Evolutionary conservation across 2,888 invertebrate species (phyloP), one percentile per base, ranked within the genome.

Genomic region (Archips xylosteana): DNA sequence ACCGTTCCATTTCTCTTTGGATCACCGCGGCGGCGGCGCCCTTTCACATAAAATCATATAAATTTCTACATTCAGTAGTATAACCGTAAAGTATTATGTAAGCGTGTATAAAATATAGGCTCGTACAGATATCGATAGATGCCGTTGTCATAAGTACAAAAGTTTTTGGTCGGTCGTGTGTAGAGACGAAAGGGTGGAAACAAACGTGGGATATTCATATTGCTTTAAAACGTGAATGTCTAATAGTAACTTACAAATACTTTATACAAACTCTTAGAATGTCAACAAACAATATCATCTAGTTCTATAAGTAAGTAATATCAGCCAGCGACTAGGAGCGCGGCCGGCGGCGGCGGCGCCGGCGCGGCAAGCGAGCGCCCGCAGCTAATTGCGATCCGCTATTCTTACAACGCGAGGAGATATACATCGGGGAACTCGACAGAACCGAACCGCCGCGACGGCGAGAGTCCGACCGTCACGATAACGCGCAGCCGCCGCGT

Each of bases 281-380:
- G 62, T 73, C 68, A 73, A 73, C 72, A 73, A 73, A 73, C 72
- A 67, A 72, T 72, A 51, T 51, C 15, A 72, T 63, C 54, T 15
- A 47, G 15, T 2, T 63, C 72, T 73, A 72, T 68, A 36, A 61
- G 63, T 73, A 73, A 73, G 63, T 73, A 73, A 73, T 73, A 73
- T 73, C 72, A 73, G 72, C 68, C 66, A 54, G 71, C 71, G 72
- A 68, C 72, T 68, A 63, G 32, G 62, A 67, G 72, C 72, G 71
- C 45, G 71, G 67, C 57, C 75, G 76, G 75, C 70, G 75, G 70
- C 70, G 63, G 81, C 82, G 80, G 23, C 23, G 39, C 6, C 79
- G 83, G 81, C 80, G 83, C 79, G 77, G 78, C 74, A 60, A 77
- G 82, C 72, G 63, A 61, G 82, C 78, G 76, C 81, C 71, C 78